Evolutionary conservation across 2,888 invertebrate species (phyloP).

Genomic region (Eremobia ochroleuca): DNA sequence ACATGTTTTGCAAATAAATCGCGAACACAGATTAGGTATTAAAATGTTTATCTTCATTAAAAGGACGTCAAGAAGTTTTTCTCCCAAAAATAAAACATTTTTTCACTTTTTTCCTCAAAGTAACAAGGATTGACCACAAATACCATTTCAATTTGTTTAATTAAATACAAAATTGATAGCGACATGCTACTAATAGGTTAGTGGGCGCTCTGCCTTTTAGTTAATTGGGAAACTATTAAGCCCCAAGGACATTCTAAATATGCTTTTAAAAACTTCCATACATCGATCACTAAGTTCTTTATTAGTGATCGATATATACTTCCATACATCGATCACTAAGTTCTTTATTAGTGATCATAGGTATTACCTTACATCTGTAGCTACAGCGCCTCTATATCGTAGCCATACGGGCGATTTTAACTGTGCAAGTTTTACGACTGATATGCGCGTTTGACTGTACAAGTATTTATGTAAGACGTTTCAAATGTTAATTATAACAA

Average conservation of each 20-base stretch:
- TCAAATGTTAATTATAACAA: too few species aligned
- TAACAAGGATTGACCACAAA: not conserved
- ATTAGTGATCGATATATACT: too few species aligned
- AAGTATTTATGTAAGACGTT: not conserved
- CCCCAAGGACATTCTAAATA: constrained; percentile 20
- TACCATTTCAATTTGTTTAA: constrained; percentile 17
- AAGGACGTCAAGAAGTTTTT: not conserved
- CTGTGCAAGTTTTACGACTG: not conserved
- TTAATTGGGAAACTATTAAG: constrained; percentile 45
- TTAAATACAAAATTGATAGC: constrained; percentile 23
- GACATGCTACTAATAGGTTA: constrained; percentile 31
- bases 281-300: too few species aligned
- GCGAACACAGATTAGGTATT: too few species aligned
- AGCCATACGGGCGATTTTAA: not conserved
- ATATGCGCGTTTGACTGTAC: not conserved
- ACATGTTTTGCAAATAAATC: too few species aligned
- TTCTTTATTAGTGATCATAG: too few species aligned
- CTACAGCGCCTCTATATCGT: not conserved
- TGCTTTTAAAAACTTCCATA: not conserved
- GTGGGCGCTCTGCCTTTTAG: constrained; percentile 48
- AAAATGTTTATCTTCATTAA: not conserved
- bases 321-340: too few species aligned
- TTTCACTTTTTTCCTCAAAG: not conserved
- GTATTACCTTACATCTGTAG: not conserved
- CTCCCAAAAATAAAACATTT: not conserved